Percentiles rank a stretch among this genome's conserved stretches.
phyloP scores from a whole-genome alignment of 2,888 invertebrate species.

The Agrotis clavis region DNA sequence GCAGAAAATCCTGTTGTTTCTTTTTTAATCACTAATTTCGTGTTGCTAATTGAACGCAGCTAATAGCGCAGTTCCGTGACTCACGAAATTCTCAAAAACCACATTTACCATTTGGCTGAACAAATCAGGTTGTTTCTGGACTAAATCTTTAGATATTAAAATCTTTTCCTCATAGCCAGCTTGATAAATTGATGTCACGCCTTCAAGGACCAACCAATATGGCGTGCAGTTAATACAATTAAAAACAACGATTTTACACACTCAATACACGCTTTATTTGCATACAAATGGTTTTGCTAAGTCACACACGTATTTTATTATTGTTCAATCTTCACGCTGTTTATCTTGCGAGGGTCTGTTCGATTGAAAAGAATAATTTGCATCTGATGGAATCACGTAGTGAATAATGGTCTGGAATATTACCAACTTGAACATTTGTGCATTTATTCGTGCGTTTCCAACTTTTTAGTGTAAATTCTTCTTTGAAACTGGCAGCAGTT shows the following conservation, averaged over 20 bases:
- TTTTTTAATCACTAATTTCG: background rate
- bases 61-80: background rate
- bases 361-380: constrained; percentile 16
- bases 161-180: constrained; percentile 50
- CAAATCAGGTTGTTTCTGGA: constrained; percentile 22
- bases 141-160: constrained; percentile 18
- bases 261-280: constrained; percentile 54
- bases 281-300: constrained; percentile 60
- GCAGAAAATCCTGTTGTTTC: too few species aligned
- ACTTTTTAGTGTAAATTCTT: background rate
- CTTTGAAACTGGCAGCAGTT: too few species aligned
- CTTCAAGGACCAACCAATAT: constrained; percentile 50
- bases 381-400: constrained; percentile 12
- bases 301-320: constrained; percentile 42
- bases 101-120: background rate
- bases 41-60: background rate
- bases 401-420: constrained; percentile 23
- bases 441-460: background rate
- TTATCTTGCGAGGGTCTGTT: constrained; percentile 30
- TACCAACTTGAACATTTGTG: constrained; percentile 5
- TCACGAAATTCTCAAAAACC: background rate
- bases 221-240: constrained; percentile 55
- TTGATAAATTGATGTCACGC: constrained; percentile 59
- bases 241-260: constrained; percentile 60
- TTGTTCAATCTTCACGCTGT: constrained; percentile 44